Percentiles rank a stretch among this genome's conserved stretches.
Evolutionary conservation across 2,888 invertebrate species (phyloP).

Genomic region (Orchestes rusci): DNA sequence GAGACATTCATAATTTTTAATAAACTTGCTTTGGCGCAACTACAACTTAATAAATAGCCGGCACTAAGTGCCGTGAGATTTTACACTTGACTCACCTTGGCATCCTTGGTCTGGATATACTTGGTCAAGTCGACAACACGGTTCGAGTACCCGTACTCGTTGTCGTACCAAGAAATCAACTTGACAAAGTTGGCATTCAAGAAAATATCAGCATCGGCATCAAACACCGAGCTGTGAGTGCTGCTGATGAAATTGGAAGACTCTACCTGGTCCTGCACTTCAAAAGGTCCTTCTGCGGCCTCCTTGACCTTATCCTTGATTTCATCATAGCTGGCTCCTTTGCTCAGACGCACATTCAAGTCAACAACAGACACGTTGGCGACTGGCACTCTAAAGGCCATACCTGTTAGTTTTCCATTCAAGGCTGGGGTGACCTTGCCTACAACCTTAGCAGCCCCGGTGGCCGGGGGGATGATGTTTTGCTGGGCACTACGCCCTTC

Average conservation of each 20-base stretch:
- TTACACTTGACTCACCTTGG: no score
- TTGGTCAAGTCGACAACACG: conserved; percentile 92
- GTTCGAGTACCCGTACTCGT: conserved; percentile 97
- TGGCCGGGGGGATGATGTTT: conserved; percentile 98
- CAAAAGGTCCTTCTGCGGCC: conserved; percentile 76
- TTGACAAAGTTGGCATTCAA: conserved; percentile 95
- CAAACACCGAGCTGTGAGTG: conserved; percentile 89
- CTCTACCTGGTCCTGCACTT: conserved; percentile 94
- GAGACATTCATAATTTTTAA: no score
- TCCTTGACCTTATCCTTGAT: conserved; percentile 79
- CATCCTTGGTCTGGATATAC: conserved; percentile 68
- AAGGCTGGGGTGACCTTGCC: conserved; percentile 97
- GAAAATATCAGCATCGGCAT: conserved; percentile 92
- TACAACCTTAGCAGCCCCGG: conserved; percentile 99
- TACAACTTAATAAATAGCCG: no score
- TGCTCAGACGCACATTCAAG: conserved; percentile 64
- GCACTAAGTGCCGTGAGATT: no score
- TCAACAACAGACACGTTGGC: conserved; percentile 98
- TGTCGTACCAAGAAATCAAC: conserved; percentile 98
- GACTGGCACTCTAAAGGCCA: conserved; percentile 99
- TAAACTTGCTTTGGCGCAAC: no score
- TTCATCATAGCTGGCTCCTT: conserved; percentile 79
- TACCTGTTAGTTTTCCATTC: conserved; percentile 97
- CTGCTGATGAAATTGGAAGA: conserved; percentile 94
- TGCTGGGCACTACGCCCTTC: conserved; percentile 98